Base-by-base conservation (phyloP, 2,113 vertebrate species). In the Bufo bufo region DNA sequence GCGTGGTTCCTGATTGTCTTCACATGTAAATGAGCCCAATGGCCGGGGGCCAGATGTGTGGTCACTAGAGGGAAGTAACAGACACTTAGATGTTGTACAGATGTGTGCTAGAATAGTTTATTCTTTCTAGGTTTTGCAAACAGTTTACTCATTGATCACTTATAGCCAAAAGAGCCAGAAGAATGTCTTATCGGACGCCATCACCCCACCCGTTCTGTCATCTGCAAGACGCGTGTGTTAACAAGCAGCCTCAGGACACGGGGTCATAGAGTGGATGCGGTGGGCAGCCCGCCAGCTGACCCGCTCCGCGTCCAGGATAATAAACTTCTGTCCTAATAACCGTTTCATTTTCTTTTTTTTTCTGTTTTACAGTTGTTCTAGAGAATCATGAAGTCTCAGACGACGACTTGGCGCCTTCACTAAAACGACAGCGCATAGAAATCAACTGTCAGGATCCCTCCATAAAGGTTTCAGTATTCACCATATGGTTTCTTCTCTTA, bases 341-440 rank as follows among this genome's bases (percentile, higher is more conserved):
- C 6, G 8, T 63, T 50, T 65, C 33, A 49, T 65, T 65, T 33
- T 9, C 20, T 43, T 9, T 52, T 82, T 59, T 61, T 87, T 20
- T 71, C 66, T 91, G 86, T 77, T 17, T 90, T 52, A 19, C 93
- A 99, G 97, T 96, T 87, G 95, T 97, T 78, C 81, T 99, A 91
- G 97, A 96, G 89, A 99, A 97, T 91, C 96, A 98, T 91, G 97
- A 96, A 20, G 97, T 95, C 87, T 90, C 94, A 3, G 95, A 98
- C 0, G 94, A 95, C 7, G 96, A 97, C 9, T 95, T 96, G 77
- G 96, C 96, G 6, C 97, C 97, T 74, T 91, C 95, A 75, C 92
- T 96, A 93, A 99, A 99, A 91, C 96, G 96, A 23, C 96, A 95
- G 82, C 96, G 97, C 79, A 93, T 98, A 77, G 97, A 96, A 90